phyloP scores from a whole-genome alignment of 2,797 vertebrate species.

The Parambassis ranga region DNA sequence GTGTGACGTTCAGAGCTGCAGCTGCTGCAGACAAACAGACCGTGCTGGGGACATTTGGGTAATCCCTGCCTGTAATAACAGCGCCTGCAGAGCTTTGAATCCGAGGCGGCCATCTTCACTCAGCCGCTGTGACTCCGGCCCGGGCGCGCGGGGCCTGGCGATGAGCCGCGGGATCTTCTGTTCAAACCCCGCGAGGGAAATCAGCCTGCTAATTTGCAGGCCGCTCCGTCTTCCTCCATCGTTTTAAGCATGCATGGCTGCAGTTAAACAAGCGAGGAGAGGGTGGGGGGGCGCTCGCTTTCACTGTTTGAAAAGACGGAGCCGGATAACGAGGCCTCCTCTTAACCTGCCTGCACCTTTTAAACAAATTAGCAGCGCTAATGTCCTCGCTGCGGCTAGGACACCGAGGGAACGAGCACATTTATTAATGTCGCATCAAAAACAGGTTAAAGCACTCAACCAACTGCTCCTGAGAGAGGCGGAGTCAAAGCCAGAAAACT shows the following conservation, averaged over 20 bases:
- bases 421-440: background rate
- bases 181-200: slow-evolving; percentile 80
- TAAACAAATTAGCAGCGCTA: slow-evolving; percentile 70
- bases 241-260: slow-evolving; percentile 72
- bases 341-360: slow-evolving; percentile 66
- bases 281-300: slow-evolving; percentile 35
- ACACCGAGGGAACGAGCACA: slow-evolving; percentile 8
- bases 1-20: background rate
- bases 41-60: slow-evolving; percentile 74
- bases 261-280: slow-evolving; percentile 61
- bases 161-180: slow-evolving; percentile 64
- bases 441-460: background rate
- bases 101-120: slow-evolving; percentile 61
- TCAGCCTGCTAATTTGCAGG: slow-evolving; percentile 82
- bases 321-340: slow-evolving; percentile 55
- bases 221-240: slow-evolving; percentile 63
- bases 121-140: slow-evolving; percentile 48
- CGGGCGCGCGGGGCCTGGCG: slow-evolving; percentile 42
- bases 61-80: slow-evolving; percentile 72
- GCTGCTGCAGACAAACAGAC: slow-evolving; percentile 63
- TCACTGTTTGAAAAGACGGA: slow-evolving; percentile 55
- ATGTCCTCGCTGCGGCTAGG: slow-evolving; percentile 42
- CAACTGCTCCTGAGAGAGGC: too few species aligned
- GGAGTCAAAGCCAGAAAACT: too few species aligned
- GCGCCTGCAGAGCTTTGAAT: slow-evolving; percentile 74